Conservation (phyloP, 2,888 invertebrate genomes). For the Siphlonurus alternatus region DNA sequence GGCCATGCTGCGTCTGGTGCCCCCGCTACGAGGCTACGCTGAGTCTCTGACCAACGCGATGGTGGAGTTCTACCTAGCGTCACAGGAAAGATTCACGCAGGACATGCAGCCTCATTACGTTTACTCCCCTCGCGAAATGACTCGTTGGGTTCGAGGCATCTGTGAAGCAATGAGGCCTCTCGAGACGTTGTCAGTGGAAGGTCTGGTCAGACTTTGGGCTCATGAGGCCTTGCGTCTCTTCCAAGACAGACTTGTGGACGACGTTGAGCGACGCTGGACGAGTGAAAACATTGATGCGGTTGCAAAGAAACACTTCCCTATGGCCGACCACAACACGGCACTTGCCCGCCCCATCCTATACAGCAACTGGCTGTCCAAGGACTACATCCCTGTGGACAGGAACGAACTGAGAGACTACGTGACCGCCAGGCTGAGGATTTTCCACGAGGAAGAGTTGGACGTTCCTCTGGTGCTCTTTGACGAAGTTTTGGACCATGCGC, state of each 20-base stretch:
- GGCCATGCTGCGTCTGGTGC: constrained; percentile 92
- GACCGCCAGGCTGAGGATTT: constrained; percentile 88
- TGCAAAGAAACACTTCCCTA: constrained; percentile 87
- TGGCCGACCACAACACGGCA: constrained; percentile 66
- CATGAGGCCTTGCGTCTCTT: constrained; percentile 96
- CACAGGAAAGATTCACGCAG: constrained; percentile 96
- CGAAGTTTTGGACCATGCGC: constrained; percentile 97
- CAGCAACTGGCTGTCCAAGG: constrained; percentile 98
- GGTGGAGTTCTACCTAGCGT: constrained; percentile 94
- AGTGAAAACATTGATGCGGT: constrained; percentile 93
- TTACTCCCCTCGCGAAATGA: constrained; percentile 98
- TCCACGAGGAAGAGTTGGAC: constrained; percentile 98
- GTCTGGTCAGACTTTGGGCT: constrained; percentile 95
- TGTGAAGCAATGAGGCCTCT: constrained; percentile 95
- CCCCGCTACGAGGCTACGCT: constrained; percentile 78
- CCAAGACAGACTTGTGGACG: constrained; percentile 90
- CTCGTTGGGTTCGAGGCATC: constrained; percentile 97
- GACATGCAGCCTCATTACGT: constrained; percentile 99
- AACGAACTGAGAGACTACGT: constrained; percentile 94
- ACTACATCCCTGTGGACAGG: constrained; percentile 91
- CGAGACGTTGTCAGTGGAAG: constrained; percentile 81
- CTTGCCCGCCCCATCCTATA: constrained; percentile 90
- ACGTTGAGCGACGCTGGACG: constrained; percentile 91
- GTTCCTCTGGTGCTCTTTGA: constrained; percentile 96
- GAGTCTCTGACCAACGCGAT: constrained; percentile 96